phyloP scores from a whole-genome alignment of 30 jellyfish, hydroid and myxozoan species.

The Pseudorhiza aurosa region DNA sequence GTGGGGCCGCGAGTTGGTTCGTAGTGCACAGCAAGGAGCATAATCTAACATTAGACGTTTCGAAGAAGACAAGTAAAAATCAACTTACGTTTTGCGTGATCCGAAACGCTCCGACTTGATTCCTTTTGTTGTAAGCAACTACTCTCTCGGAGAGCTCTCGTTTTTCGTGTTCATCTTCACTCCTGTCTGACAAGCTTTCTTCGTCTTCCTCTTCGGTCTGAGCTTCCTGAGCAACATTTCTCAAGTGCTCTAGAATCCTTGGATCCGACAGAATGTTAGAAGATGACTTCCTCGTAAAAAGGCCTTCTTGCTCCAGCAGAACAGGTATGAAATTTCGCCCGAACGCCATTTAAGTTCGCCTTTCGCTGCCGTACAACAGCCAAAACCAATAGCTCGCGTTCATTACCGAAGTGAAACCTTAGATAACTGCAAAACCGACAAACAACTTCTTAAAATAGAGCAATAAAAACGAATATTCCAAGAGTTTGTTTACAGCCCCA shows the following conservation, averaged over 20 bases:
- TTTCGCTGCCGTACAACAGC: neutral
- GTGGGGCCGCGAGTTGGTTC: no score
- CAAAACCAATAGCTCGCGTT: no score
- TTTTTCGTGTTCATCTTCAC: constrained; percentile 54
- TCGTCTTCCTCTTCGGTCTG: constrained; percentile 65
- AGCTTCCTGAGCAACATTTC: constrained; percentile 79
- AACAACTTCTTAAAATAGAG: no score
- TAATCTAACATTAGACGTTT: neutral
- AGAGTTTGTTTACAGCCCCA: no score
- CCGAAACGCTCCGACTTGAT: constrained; percentile 78
- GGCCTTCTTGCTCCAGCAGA: constrained; percentile 70
- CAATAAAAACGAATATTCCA: no score
- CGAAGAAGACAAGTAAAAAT: neutral
- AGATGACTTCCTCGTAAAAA: constrained; percentile 71
- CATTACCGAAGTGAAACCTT: no score
- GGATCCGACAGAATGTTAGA: constrained; percentile 81
- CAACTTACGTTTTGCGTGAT: constrained; percentile 60
- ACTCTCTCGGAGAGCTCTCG: constrained; percentile 48
- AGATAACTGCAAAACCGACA: no score
- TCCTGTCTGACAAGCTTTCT: constrained; percentile 50
- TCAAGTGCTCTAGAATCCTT: constrained; percentile 70
- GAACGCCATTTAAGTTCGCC: constrained; percentile 42
- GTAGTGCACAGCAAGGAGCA: neutral
- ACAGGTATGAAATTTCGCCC: constrained; percentile 29
- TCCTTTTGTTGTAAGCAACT: constrained; percentile 68